phyloP scores from a whole-genome alignment of 2,113 vertebrate species.

The Regulus satrapa region DNA sequence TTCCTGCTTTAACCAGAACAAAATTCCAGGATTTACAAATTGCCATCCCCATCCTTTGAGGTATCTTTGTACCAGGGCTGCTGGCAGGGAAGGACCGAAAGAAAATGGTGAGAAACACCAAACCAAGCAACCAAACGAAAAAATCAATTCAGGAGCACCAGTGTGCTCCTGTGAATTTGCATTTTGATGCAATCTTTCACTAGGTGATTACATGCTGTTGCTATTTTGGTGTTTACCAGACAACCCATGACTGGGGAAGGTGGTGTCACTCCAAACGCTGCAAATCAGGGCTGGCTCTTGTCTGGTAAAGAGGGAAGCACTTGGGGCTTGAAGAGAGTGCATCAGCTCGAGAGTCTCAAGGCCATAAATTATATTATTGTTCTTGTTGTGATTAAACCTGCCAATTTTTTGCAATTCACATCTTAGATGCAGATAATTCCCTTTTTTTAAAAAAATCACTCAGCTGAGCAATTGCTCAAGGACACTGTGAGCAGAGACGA shows the following conservation, averaged over 20 bases:
- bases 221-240: slow-evolving; percentile 35
- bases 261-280: background rate
- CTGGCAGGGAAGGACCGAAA: background rate
- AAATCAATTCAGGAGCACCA: background rate
- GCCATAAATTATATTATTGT: background rate
- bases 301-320: background rate
- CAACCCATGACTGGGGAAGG: slow-evolving; percentile 2
- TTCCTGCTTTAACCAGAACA: background rate
- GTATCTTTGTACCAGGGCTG: background rate
- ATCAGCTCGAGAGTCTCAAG: slow-evolving; percentile 11
- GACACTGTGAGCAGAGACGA: background rate
- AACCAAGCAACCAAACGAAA: background rate
- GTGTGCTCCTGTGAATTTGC: background rate
- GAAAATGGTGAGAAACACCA: background rate
- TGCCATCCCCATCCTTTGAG: background rate
- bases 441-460: background rate
- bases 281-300: background rate
- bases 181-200: slow-evolving; percentile 1
- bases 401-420: slow-evolving; percentile 12
- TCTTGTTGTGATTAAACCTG: slow-evolving; percentile 32
- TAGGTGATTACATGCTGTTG: background rate
- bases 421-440: background rate
- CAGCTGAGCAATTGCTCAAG: background rate
- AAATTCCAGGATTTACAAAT: background rate
- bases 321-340: background rate